Base-by-base conservation (phyloP, 2,797 vertebrate genomes). In the Lophius americanus region DNA sequence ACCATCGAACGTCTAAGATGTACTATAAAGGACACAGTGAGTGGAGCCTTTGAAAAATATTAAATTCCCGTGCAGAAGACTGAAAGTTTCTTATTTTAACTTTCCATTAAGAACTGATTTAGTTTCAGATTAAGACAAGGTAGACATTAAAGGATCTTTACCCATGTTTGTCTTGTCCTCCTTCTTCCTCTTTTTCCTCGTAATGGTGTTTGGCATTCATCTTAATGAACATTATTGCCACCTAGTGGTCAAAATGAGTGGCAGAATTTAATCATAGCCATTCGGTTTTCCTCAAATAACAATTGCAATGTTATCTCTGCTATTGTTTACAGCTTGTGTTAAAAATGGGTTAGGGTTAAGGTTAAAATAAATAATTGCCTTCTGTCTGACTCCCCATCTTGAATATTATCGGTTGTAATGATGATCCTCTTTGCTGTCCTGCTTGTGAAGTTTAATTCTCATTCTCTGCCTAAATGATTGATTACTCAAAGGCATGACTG, bases 201-300 rank as follows among this genome's bases (percentile, higher is more conserved):
- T 37, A 56, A 58, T 60, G 8, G 62, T 58, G 5, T 37, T 53
- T 42, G 64, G 43, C 56, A 12, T 61, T 58, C 5, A 13, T 58
- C 50, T 39, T 39, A 47, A 56, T 10, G 51, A 33, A 7, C 71
- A 76, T 74, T 60, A 78, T 77, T 84, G 89, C 85, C 87, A 74
- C 75, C 90, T 89, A 10, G 68, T 83, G 89, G 53, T 1, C 3
- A 50, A 68, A 72, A 41, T 0, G 0, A 5, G n/a, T 11, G 57
- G 1, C 39, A 38, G 3, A 37, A 41, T 36, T 52, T 32, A 12
- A 41, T 3, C 13, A 12, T 4, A 36, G 42, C 23, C 3, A 33
- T 33, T 33, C 12, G 38, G 14, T 43, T 56, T 51, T 23, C 23
- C 23, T 23, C 23, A 23, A 23, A 23, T 1, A 36, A 0, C 3